phyloP scores from a whole-genome alignment of 2,888 invertebrate species.

The Euzophera pinguis region DNA sequence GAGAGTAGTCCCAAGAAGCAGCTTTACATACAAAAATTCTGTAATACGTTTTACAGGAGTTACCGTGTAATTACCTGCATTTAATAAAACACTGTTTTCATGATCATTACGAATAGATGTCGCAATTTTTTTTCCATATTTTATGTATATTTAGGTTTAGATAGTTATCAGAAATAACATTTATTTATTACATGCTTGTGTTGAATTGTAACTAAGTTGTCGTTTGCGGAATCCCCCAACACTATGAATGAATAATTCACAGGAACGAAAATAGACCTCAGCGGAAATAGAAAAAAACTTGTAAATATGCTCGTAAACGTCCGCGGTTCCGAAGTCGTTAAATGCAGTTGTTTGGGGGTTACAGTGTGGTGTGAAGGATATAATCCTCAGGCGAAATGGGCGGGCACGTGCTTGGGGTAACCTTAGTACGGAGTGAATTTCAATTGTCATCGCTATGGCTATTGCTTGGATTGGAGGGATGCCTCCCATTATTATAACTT shows the following conservation, averaged over 20 bases:
- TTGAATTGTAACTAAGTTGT: not conserved
- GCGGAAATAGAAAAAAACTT: conserved; percentile 12
- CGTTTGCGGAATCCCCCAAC: not conserved
- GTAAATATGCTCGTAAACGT: conserved; percentile 12
- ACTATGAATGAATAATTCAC: conserved; percentile 1
- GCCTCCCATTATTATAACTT: not conserved
- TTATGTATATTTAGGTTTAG: no score
- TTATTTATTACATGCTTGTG: no score
- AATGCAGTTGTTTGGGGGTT: conserved; percentile 9
- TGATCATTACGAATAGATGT: no score
- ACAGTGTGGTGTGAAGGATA: conserved; percentile 18
- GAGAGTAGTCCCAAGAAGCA: no score
- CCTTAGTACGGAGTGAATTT: not conserved
- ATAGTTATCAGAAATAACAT: no score
- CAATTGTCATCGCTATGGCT: not conserved
- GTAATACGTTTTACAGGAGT: no score
- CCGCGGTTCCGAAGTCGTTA: conserved; percentile 25
- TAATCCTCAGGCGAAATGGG: conserved; percentile 29
- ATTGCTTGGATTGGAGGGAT: no score
- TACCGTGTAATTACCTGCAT: no score
- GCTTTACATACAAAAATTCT: no score
- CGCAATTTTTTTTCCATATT: no score
- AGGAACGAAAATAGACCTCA: not conserved
- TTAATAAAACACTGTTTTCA: no score
- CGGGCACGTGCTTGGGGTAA: conserved; percentile 27